A percentile compares a stretch with the other conserved stretches of the same genome.
These are phyloP conservation scores for Pachypanchax playfairii DNA, from an alignment of 2,113 vertebrate genomes.

Conservation along the genomic window DNA sequence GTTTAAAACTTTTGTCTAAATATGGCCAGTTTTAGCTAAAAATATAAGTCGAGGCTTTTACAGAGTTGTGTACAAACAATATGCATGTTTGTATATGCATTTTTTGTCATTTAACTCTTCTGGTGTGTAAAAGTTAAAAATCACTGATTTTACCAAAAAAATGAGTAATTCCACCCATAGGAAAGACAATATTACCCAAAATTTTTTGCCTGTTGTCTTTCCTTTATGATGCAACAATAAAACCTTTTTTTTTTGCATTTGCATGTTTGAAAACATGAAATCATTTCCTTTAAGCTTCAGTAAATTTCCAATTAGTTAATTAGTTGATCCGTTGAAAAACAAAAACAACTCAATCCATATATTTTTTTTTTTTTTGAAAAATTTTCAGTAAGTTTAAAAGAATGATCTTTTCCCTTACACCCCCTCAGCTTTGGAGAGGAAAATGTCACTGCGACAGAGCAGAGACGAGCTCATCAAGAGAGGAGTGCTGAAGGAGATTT, in stretches of 20 bases:
- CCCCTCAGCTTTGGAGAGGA: slow-evolving; percentile 92
- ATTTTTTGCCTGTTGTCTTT: too few species aligned
- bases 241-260: neutral
- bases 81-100: neutral
- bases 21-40: neutral
- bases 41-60: too few species aligned
- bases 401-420: slow-evolving; percentile 15
- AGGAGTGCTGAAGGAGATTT: slow-evolving; percentile 97
- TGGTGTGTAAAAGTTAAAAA: too few species aligned
- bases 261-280: neutral
- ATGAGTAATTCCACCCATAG: too few species aligned
- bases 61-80: too few species aligned
- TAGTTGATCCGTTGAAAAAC: too few species aligned
- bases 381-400: too few species aligned
- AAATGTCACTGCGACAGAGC: slow-evolving; percentile 97
- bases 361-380: too few species aligned
- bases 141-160: too few species aligned
- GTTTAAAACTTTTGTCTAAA: neutral
- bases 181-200: too few species aligned
- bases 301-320: neutral
- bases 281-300: neutral
- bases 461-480: slow-evolving; percentile 97
- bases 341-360: too few species aligned
- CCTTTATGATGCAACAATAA: neutral
- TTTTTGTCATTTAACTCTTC: neutral